Conservation (phyloP, 2,797 vertebrate genomes). For the Eulemur albifrons region DNA sequence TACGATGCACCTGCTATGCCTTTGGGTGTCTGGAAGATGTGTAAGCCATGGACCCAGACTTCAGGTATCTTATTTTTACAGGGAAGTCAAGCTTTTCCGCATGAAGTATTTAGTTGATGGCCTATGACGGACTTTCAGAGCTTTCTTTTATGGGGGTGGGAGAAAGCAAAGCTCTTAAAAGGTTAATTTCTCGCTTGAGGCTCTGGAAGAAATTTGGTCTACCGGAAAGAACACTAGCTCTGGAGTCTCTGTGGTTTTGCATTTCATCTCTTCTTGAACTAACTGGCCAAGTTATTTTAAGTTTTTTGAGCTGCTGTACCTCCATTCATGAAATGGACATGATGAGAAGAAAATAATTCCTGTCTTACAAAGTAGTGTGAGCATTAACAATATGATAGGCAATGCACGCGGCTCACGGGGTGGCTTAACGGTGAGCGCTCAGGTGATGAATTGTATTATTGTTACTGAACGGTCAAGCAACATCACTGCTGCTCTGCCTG, state of each 20-base stretch:
- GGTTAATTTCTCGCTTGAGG: background rate
- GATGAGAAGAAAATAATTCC: background rate
- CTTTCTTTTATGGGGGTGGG: background rate
- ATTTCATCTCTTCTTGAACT: background rate
- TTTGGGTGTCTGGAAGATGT: background rate
- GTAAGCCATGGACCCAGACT: background rate
- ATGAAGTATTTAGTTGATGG: background rate
- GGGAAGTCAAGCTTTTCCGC: background rate
- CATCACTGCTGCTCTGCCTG: background rate
- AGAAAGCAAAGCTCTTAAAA: conserved; percentile 6
- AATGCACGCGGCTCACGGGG: no score
- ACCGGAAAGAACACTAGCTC: background rate
- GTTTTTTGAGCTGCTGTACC: background rate
- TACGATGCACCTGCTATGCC: background rate
- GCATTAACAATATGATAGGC: background rate
- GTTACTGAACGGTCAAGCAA: background rate
- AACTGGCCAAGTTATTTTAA: background rate
- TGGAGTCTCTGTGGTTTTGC: background rate
- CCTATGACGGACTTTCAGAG: background rate
- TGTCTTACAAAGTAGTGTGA: background rate
- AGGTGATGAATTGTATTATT: background rate
- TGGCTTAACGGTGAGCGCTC: background rate
- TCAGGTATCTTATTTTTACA: background rate
- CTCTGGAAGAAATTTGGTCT: background rate
- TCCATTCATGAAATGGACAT: background rate